Evolutionary conservation across 2,888 invertebrate genomes (phyloP), one percentile per base, ranked within the genome.

Genomic region (Choreutis nemorana): DNA sequence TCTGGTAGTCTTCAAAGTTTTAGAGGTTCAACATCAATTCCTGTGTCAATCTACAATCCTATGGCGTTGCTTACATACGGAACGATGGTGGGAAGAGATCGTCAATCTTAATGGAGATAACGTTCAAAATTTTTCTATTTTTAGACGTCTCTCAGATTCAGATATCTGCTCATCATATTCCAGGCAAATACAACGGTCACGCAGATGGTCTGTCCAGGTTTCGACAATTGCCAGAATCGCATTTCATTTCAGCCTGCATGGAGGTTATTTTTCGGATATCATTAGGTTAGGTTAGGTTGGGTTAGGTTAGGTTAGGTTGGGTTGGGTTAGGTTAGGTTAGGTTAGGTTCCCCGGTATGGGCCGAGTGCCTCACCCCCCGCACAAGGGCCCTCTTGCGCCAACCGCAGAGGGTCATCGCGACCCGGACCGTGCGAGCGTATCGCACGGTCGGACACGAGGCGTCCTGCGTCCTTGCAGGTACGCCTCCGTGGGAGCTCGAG

Each of bases 121-220:
- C 39, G n/a, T 23, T 31, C 14, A 15, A 34, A 30, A 16, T 37
- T 3, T 33, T 35, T 14, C n/a, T 30, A 4, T n/a, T 35, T 4
- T 23, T 39, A 7, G 37, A 41, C 25, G 13, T 22, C 4, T 20
- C 34, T 18, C 18, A 40, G 6, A 34, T 43, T 14, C 34, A 30
- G 2, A 26, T 53, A n/a, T n/a, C 7, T 3, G 14, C 27, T 3
- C 32, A 41, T 27, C 40, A 41, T 14, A 33, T 49, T 4, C 47
- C 49, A 13, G 48, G 46, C 4, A 31, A 33, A n/a, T 46, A 43
- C 49, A 51, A 54, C 31, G 41, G 43, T 2, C 44, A 46, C 11
- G 47, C 50, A 3, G 48, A 50, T 22, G 30, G 34, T 4, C 35
- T 46, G 3, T 48, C 48, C n/a, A 9, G 30, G 7, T 15, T 11